A percentile compares a stretch with the other conserved stretches of the same genome.
These are phyloP conservation scores for Kryptolebias ocellatus DNA, from an alignment of 2,797 vertebrate genomes.

Conservation along the genomic window DNA sequence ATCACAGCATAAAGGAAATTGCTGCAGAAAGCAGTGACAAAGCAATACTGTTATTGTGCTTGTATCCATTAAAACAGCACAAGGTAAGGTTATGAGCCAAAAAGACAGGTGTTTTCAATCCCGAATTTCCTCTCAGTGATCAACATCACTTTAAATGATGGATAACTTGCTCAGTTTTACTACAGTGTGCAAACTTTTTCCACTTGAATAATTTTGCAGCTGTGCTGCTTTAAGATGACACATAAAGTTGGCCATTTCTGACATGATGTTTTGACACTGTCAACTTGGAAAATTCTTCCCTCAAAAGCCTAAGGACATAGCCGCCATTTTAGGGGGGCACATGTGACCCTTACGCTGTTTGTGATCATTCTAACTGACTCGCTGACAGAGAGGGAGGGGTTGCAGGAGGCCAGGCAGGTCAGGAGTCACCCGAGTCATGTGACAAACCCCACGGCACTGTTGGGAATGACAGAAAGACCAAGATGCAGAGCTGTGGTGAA, in stretches of 20 bases:
- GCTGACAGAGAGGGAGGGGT: slow-evolving; percentile 71
- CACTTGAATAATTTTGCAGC: slow-evolving; percentile 56
- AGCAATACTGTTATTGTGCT: slow-evolving; percentile 55
- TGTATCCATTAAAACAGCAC: slow-evolving; percentile 56
- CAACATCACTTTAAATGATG: slow-evolving; percentile 32
- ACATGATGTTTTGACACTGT: slow-evolving; percentile 76
- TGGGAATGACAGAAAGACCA: slow-evolving; percentile 76
- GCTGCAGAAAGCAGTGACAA: slow-evolving; percentile 54
- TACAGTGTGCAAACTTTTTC: slow-evolving; percentile 48
- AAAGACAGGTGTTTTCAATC: slow-evolving; percentile 47
- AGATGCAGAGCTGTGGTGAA: slow-evolving; percentile 71
- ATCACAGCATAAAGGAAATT: slow-evolving; percentile 49
- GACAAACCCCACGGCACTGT: slow-evolving; percentile 75
- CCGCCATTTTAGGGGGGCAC: slow-evolving; percentile 69
- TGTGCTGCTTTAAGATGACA: slow-evolving; percentile 70
- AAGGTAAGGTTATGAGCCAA: slow-evolving; percentile 30
- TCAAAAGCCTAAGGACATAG: slow-evolving; percentile 64
- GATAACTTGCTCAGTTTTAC: slow-evolving; percentile 36
- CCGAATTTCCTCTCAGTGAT: slow-evolving; percentile 56
- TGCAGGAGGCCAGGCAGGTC: slow-evolving; percentile 82
- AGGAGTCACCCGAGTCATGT: slow-evolving; percentile 86
- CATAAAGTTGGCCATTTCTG: slow-evolving; percentile 62
- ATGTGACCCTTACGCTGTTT: slow-evolving; percentile 58
- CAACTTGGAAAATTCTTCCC: slow-evolving; percentile 66
- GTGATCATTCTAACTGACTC: slow-evolving; percentile 58